Base-by-base conservation (phyloP, 2,888 invertebrate genomes). In the Melolontha melolontha region DNA sequence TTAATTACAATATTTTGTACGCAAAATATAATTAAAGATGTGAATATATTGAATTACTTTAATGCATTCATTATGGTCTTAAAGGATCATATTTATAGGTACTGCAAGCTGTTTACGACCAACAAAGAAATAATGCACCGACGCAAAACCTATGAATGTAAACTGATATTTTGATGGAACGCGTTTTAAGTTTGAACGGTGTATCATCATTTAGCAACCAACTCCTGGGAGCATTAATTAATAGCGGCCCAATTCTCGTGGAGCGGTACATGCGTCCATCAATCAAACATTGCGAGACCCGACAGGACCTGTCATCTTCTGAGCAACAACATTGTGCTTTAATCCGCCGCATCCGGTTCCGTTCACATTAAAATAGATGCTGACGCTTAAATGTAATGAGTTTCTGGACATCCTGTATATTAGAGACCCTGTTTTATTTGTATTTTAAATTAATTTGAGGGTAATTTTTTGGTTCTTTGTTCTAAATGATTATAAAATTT, bases 161-260 rank as follows among this genome's bases (percentile, higher is more conserved):
- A 68, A 55, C 68, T 22, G 68, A 68, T 68, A 68, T 55, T 68
- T 68, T 68, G 68, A 68, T 68, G 68, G 68, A 64, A 54, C 59
- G 41, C 59, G 66, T 59, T 59, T 57, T 62, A 40, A 64, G 63
- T 64, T 68, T 64, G 55, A 55, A 52, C 63, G 47, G 59, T 62
- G 68, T 54, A 68, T 70, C 69, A 68, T 70, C 69, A 63, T 72
- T 55, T 66, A 67, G 66, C 67, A 64, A 64, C 47, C 59, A 62
- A 62, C 63, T 39, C 66, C 66, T 47, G 59, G 44, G 42, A 68
- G 67, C 72, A 68, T 70, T 72, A 72, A 72, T 72, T 72, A 72
- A 70, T 72, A 69, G 68, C 70, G 66, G 69, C 50, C 66, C 69
- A 69, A 69, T 67, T 67, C 67, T 47, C 47, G 59, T 34, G 47